Evolutionary conservation across 2,113 vertebrate genomes (phyloP).

Genomic region (Microtus richardsoni): DNA sequence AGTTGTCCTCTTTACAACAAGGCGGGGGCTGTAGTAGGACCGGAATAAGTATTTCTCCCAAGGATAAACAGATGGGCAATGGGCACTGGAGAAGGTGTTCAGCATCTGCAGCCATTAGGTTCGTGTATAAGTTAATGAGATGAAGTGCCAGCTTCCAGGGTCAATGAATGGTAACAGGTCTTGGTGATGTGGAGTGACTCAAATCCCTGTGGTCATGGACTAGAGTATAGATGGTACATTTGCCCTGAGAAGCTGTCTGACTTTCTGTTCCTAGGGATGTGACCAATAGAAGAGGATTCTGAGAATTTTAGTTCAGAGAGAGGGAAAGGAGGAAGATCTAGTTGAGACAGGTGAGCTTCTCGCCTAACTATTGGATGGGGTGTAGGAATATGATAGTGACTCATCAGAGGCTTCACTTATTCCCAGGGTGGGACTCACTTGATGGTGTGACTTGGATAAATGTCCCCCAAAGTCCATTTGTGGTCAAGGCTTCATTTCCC

Average conservation of each 20-base stretch:
- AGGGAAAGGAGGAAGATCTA: neutral
- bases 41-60: conserved; percentile 21
- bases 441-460: neutral
- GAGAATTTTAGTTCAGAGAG: neutral
- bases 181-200: neutral
- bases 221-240: neutral
- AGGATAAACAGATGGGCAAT: neutral
- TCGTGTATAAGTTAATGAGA: neutral
- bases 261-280: neutral
- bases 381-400: neutral
- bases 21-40: neutral
- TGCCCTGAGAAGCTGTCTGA: neutral
- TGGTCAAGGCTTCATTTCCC: neutral
- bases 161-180: neutral
- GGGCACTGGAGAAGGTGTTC: neutral
- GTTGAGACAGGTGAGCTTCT: neutral
- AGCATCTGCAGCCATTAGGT: neutral
- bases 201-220: neutral
- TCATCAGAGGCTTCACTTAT: neutral
- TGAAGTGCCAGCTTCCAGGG: neutral
- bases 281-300: neutral
- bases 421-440: neutral
- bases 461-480: neutral
- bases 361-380: neutral
- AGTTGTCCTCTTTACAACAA: too few relatives aligned